A percentile compares a stretch with the other conserved stretches of the same genome.
These are phyloP conservation scores for Drosophila mettleri DNA, from an alignment of 2,888 invertebrate species.

Conservation along the genomic window DNA sequence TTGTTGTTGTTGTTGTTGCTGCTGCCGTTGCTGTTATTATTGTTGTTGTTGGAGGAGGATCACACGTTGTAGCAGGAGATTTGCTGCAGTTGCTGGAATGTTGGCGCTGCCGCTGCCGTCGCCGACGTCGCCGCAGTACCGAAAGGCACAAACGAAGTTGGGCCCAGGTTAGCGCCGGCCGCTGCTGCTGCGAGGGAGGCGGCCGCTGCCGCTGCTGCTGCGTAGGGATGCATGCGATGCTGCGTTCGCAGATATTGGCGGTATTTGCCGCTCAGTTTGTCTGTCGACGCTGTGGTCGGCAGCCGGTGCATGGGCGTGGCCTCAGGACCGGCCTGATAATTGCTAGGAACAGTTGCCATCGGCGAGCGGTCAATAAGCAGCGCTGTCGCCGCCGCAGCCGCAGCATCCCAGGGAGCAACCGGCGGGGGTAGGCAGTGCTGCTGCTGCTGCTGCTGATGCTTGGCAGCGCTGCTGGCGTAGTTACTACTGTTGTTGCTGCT, in stretches of 20 bases:
- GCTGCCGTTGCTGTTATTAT: slow-evolving; percentile 21
- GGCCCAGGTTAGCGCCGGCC: slow-evolving; percentile 75
- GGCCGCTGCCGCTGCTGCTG: slow-evolving; percentile 81
- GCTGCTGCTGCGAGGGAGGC: slow-evolving; percentile 84
- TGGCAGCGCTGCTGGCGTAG: slow-evolving; percentile 56
- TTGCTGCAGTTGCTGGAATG: slow-evolving; percentile 86
- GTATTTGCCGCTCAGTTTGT: slow-evolving; percentile 86
- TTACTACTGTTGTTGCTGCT: slow-evolving; percentile 48
- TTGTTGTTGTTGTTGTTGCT: slow-evolving; percentile 41
- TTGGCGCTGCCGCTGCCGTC: slow-evolving; percentile 79
- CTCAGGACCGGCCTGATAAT: slow-evolving; percentile 85
- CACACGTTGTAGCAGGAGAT: slow-evolving; percentile 88
- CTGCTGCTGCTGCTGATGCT: slow-evolving; percentile 74
- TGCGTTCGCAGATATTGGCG: slow-evolving; percentile 87
- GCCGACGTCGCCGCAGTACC: slow-evolving; percentile 71
- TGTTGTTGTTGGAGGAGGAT: slow-evolving; percentile 78
- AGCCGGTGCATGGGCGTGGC: slow-evolving; percentile 78
- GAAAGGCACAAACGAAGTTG: slow-evolving; percentile 85
- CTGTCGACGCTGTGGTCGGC: slow-evolving; percentile 59
- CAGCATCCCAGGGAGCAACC: slow-evolving; percentile 71
- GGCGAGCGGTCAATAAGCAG: slow-evolving; percentile 84
- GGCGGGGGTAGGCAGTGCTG: slow-evolving; percentile 71
- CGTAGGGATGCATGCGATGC: slow-evolving; percentile 87
- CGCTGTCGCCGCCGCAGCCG: slow-evolving; percentile 70
- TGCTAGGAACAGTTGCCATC: slow-evolving; percentile 85